phyloP scores from a whole-genome alignment of 1,140 invertebrate species.

The Drosophila rufa region DNA sequence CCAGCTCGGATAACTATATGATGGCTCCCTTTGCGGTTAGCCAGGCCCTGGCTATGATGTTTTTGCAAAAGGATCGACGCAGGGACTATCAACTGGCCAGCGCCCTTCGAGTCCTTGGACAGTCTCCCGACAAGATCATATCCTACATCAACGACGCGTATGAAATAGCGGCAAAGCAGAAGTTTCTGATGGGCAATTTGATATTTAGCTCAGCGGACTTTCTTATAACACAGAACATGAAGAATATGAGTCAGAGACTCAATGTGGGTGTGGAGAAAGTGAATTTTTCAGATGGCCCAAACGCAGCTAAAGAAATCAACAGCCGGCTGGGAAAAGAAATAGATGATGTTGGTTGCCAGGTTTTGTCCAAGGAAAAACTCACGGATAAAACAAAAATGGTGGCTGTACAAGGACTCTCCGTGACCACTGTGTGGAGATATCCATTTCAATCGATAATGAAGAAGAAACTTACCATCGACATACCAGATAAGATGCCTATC shows the following conservation, averaged over 20 bases:
- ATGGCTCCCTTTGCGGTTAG: not conserved
- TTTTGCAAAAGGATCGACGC: not conserved
- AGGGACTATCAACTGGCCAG: conserved; percentile 20
- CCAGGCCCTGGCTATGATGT: conserved; percentile 6
- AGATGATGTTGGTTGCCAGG: accelerated
- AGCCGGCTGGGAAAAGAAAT: not conserved
- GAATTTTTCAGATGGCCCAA: not conserved
- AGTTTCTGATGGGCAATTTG: conserved; percentile 10
- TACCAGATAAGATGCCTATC: not conserved
- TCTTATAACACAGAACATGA: not conserved
- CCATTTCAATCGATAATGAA: not conserved
- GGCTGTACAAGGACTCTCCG: conserved; percentile 4
- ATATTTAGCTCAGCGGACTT: not conserved
- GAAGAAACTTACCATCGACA: not conserved
- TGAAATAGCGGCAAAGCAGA: not conserved
- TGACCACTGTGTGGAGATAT: not conserved
- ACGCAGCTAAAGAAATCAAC: not conserved
- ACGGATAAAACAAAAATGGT: not conserved
- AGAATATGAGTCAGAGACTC: not conserved
- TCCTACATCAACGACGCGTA: not conserved
- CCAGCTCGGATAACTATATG: not conserved
- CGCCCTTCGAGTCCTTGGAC: not conserved
- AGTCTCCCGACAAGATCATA: not conserved
- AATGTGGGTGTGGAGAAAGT: conserved; percentile 2
- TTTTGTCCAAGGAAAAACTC: not conserved